A percentile compares a stretch with the other conserved stretches of the same genome.
These are phyloP conservation scores for Bufo bufo DNA, from an alignment of 2,113 vertebrate genomes.

Conservation along the genomic window DNA sequence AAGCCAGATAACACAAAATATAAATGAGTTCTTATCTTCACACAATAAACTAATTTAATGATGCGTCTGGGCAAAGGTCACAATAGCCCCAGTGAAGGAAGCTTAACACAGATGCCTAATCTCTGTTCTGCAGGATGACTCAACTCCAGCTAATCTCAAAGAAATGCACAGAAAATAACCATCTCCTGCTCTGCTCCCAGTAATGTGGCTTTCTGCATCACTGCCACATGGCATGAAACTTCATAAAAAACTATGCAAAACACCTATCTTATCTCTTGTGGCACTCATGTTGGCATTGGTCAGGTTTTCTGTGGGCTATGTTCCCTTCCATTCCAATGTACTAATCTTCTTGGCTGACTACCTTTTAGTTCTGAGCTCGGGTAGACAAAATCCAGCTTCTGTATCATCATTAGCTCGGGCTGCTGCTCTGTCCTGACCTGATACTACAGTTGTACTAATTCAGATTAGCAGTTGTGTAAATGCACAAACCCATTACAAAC, in stretches of 20 bases:
- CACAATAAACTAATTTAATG: slow-evolving; percentile 51
- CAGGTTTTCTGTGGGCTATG: neutral
- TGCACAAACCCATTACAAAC: too few species aligned
- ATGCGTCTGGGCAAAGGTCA: slow-evolving; percentile 48
- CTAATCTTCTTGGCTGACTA: neutral
- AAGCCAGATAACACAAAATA: slow-evolving; percentile 46
- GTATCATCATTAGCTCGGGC: too few species aligned
- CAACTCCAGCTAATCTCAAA: slow-evolving; percentile 28
- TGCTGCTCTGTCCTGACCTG: neutral
- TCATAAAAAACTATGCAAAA: neutral
- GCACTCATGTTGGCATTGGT: neutral
- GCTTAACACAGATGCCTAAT: slow-evolving; percentile 48
- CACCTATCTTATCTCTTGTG: slow-evolving; percentile 4
- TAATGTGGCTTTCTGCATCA: neutral
- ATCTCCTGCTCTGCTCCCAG: neutral
- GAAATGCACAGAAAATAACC: slow-evolving; percentile 42
- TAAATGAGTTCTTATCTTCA: slow-evolving; percentile 45
- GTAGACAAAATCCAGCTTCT: too few species aligned
- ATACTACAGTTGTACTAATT: neutral
- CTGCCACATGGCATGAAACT: neutral
- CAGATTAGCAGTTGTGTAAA: neutral
- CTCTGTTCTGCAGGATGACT: slow-evolving; percentile 45
- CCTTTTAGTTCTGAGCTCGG: neutral
- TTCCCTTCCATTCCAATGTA: neutral
- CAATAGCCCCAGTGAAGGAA: slow-evolving; percentile 35